Percentiles rank a stretch among this genome's conserved stretches.
Evolutionary conservation across 1,140 invertebrate species (phyloP).

Genomic region (Drosophila nannoptera): DNA sequence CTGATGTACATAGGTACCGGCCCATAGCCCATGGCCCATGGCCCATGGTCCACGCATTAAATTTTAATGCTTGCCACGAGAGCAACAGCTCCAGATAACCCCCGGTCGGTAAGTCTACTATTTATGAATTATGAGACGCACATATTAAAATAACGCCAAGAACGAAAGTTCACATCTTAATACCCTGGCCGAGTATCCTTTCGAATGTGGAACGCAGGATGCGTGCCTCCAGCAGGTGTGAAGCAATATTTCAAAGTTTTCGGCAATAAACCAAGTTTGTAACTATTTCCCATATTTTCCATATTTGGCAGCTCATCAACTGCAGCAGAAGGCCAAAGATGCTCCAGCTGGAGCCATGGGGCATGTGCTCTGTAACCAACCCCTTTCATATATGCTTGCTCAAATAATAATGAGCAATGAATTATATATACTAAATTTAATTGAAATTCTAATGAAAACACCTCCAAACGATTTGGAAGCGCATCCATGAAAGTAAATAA

Average conservation of each 20-base stretch:
- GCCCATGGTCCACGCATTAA: constrained; percentile 34
- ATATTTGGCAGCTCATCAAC: neutral
- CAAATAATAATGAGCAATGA: too few species aligned
- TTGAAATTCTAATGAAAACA: too few species aligned
- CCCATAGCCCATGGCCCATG: neutral
- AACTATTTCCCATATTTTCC: neutral
- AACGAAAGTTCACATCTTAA: neutral
- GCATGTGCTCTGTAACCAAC: neutral
- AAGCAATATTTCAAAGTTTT: constrained; percentile 13
- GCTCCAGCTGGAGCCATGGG: neutral
- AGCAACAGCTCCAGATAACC: constrained; percentile 13
- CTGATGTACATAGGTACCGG: constrained; percentile 22
- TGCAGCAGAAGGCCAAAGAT: neutral
- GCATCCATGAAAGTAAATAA: too few species aligned
- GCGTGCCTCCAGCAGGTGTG: constrained; percentile 1
- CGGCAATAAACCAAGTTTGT: constrained; percentile 4
- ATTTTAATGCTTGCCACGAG: constrained; percentile 40
- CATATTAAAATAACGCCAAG: constrained; percentile 5
- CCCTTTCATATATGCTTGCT: too few species aligned
- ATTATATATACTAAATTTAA: too few species aligned
- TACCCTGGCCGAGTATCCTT: constrained; percentile 17
- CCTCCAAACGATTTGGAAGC: too few species aligned
- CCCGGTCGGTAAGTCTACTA: neutral
- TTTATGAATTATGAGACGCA: constrained; percentile 16
- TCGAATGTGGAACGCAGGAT: constrained; percentile 31